Evolutionary conservation across 2,113 vertebrate genomes (phyloP).

Genomic region (Perognathus longimembris): DNA sequence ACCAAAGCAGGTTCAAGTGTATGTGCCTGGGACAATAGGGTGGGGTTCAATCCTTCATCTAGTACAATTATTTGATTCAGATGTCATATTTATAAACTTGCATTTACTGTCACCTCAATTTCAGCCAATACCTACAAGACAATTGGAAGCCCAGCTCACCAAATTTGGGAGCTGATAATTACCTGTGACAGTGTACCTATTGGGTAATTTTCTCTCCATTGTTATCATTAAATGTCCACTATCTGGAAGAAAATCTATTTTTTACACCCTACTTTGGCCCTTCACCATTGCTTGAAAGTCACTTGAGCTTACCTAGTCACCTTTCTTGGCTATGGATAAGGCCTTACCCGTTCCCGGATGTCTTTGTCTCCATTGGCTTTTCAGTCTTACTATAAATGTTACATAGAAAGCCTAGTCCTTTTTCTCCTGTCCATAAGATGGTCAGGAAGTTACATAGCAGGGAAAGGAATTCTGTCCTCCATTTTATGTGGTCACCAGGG

Average conservation of each 20-base stretch:
- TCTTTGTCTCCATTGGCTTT: constrained; percentile 56
- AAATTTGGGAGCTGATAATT: constrained; percentile 63
- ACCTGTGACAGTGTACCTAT: constrained; percentile 2
- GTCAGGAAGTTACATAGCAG: not conserved
- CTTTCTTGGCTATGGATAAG: constrained; percentile 13
- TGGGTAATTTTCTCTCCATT: constrained; percentile 51
- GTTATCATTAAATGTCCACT: constrained; percentile 57
- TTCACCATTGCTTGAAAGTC: constrained; percentile 66
- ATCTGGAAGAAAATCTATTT: not conserved
- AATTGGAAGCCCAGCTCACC: not conserved
- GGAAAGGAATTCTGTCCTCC: constrained; percentile 5
- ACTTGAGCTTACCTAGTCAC: not conserved
- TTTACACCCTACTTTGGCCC: not conserved
- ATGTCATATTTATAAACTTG: not conserved
- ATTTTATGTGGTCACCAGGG: not conserved
- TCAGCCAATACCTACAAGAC: constrained; percentile 27
- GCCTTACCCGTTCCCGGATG: constrained; percentile 49
- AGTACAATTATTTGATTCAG: not conserved
- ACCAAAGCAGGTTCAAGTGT: too few species aligned
- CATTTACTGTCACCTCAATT: constrained; percentile 42
- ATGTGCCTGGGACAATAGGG: too few species aligned
- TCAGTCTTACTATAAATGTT: constrained; percentile 45
- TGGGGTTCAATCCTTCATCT: too few species aligned
- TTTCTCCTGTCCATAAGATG: not conserved
- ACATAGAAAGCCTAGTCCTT: not conserved